phyloP scores from a whole-genome alignment of 37 sponge, comb jelly and placozoan genomes.

The Ephydatia muelleri region DNA sequence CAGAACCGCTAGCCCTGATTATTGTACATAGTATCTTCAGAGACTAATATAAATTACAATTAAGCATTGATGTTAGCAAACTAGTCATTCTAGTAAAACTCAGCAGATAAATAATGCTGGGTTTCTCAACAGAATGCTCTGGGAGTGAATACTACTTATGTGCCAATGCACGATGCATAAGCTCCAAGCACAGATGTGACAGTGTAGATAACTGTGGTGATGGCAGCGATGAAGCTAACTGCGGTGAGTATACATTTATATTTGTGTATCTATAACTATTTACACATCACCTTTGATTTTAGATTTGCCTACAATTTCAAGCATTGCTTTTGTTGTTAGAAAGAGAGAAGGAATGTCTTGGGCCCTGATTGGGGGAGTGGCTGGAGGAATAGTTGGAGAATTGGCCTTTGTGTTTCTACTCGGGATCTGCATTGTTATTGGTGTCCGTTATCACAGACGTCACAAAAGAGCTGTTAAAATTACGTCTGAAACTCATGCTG shows the following conservation, averaged over 20 bases:
- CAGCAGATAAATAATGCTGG: too few species aligned
- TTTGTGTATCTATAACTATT: background rate
- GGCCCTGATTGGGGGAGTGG: background rate
- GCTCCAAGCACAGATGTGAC: background rate
- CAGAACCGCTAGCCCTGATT: too few species aligned
- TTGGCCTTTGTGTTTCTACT: too few species aligned
- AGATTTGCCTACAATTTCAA: background rate
- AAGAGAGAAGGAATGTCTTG: background rate
- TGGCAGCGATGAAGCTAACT: background rate
- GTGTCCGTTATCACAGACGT: too few species aligned
- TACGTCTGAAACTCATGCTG: too few species aligned
- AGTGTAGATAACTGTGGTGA: background rate
- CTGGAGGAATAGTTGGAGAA: too few species aligned
- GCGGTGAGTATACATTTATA: background rate
- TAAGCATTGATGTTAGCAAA: too few species aligned
- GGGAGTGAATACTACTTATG: background rate
- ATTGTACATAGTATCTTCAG: too few species aligned
- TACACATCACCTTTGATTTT: background rate
- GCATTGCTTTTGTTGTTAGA: background rate
- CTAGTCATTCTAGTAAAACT: too few species aligned
- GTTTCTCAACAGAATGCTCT: background rate
- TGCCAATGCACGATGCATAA: background rate
- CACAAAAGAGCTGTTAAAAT: too few species aligned
- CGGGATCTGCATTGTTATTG: too few species aligned
- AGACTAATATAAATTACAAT: too few species aligned